Conservation (phyloP, 2,797 vertebrate genomes). For the Mus minutoides region DNA sequence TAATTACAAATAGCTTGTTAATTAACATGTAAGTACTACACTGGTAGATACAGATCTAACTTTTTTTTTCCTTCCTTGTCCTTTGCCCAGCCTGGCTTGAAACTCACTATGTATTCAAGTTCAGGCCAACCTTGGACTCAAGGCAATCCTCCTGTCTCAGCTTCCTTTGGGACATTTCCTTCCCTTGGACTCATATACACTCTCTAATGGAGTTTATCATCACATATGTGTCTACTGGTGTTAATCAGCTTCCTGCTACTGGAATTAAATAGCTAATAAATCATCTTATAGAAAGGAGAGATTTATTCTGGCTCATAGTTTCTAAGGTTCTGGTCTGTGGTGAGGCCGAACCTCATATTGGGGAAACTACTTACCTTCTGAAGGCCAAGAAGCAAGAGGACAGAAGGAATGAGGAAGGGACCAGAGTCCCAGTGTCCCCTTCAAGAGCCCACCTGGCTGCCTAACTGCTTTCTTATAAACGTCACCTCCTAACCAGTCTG, state of each 20-base stretch:
- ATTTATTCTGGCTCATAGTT: not conserved
- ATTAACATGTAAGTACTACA: not conserved
- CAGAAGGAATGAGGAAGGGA: not conserved
- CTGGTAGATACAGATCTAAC: not conserved
- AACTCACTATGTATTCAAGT: not conserved
- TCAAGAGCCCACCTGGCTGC: not conserved
- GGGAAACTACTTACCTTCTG: not conserved
- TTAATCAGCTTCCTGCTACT: not conserved
- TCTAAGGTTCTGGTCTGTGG: not conserved
- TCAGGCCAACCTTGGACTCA: not conserved
- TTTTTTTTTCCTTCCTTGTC: not conserved
- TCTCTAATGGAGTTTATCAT: not conserved
- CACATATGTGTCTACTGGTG: not conserved
- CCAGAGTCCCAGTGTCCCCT: not conserved
- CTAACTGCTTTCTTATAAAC: not conserved
- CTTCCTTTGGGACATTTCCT: not conserved
- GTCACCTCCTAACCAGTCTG: not conserved
- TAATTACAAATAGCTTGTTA: slow-evolving; percentile 6
- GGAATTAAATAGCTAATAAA: not conserved
- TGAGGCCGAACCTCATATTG: not conserved
- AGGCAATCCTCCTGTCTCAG: not conserved
- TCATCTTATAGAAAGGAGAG: not conserved
- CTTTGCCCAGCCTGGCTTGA: not conserved
- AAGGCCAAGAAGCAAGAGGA: not conserved
- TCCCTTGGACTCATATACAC: no score